phyloP scores from a whole-genome alignment of 2,113 vertebrate species.

The Odontophorus gujanensis region DNA sequence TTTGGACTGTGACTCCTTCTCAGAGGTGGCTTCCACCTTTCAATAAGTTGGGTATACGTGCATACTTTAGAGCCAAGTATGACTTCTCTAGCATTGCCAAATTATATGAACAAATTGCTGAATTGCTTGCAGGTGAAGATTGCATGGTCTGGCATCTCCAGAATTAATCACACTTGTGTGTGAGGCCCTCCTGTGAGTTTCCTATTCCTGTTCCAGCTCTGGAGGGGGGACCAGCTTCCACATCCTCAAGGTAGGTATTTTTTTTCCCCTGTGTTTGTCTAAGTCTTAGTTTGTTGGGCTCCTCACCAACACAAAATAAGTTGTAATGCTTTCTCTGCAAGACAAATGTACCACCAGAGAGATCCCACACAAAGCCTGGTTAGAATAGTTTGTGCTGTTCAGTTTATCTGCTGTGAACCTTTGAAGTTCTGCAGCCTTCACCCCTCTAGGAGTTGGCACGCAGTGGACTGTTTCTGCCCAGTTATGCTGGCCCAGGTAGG shows the following conservation, averaged over 20 bases:
- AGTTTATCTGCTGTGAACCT: neutral
- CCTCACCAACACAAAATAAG: neutral
- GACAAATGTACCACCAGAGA: neutral
- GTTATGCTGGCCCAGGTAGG: neutral
- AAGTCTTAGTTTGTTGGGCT: neutral
- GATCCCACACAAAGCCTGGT: neutral
- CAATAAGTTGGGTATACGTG: neutral
- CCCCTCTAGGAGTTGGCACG: fast-evolving
- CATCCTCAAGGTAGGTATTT: neutral
- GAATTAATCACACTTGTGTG: neutral
- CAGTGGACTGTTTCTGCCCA: neutral
- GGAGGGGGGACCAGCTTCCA: neutral
- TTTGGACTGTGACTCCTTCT: neutral
- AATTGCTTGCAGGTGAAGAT: neutral
- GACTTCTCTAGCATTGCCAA: neutral
- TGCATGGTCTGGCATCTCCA: neutral
- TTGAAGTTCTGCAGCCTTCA: neutral
- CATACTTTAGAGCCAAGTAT: neutral
- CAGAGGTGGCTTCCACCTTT: neutral
- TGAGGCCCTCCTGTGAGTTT: neutral
- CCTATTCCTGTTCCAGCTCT: fast-evolving
- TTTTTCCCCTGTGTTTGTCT: neutral
- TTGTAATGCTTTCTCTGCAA: fast-evolving
- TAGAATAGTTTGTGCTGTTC: neutral
- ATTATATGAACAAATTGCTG: neutral